Evolutionary conservation across 2,888 invertebrate genomes (phyloP), one percentile per base, ranked within the genome.

Genomic region (Sylvicola fuscatus): DNA sequence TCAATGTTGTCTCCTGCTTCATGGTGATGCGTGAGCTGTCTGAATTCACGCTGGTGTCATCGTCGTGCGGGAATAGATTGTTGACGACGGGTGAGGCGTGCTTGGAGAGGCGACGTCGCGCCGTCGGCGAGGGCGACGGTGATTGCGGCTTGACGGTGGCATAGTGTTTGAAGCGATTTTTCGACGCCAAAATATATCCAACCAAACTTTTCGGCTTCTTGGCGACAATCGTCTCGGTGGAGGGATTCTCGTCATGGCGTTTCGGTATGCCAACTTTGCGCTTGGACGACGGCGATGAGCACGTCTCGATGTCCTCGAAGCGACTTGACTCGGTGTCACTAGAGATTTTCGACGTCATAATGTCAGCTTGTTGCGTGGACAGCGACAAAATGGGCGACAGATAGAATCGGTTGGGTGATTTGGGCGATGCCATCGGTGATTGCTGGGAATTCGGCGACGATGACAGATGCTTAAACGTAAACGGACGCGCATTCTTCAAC

Each of bases 161-260:
- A 21, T n/a, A n/a, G n/a, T 21, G 21, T 21, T 21, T 21, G n/a
- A 38, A 28, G 26, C 42, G 43, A 35, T 42, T 44, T 33, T 44
- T 45, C 2, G 75, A 72, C 3, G 64, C 65, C 38, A 76, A 49
- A 35, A 77, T 54, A 45, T 69, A 75, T 1, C 73, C 72, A 3
- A 76, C 73, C 3, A 75, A 58, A n/a, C 66, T 68, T 49, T 76
- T 74, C 1, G 78, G 75, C 51, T 81, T 81, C 50, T 83, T 83
- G 3, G 81, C 77, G 1, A 82, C 81, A 35, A 82, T 80, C 1
- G 81, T 82, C 56, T 83, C 82, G 0, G 79, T 79, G 1, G 70
- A 68, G 42, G 69, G 67, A 3, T 64, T 65, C 38, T 66, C 68
- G 28, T 61, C 59, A 1, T 78, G 63, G 49, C 82, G 82, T 42